phyloP scores from a whole-genome alignment of 2,113 vertebrate genomes.

The Mustelus asterias region DNA sequence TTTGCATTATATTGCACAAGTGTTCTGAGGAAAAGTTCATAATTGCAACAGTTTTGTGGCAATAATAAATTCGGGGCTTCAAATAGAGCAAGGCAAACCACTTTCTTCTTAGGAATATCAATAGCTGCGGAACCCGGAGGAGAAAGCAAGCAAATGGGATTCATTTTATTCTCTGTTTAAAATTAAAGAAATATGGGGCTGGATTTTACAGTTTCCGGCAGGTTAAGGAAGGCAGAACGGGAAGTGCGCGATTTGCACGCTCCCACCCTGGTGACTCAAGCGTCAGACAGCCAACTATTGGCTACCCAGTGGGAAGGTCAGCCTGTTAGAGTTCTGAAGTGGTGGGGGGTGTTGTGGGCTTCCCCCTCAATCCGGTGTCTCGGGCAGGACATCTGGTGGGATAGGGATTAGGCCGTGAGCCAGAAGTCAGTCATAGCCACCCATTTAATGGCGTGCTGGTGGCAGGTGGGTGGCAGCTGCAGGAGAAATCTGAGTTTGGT shows the following conservation, averaged over 20 bases:
- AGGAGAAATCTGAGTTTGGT: no score
- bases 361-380: no score
- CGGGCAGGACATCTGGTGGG: no score
- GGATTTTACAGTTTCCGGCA: no score
- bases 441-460: no score
- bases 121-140: not conserved
- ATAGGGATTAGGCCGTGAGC: no score
- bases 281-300: not conserved
- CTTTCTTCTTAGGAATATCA: not conserved
- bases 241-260: not conserved
- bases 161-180: not conserved
- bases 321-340: no score
- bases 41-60: slow-evolving; percentile 14
- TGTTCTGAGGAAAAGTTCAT: not conserved
- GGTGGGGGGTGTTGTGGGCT: no score
- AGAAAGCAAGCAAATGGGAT: not conserved
- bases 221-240: not conserved
- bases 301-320: no score
- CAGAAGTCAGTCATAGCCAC: no score
- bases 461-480: no score
- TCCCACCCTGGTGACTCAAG: not conserved
- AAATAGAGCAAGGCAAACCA: not conserved
- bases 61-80: not conserved
- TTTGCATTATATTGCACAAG: not conserved
- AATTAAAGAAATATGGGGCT: not conserved